Evolutionary conservation across 2,797 vertebrate genomes (phyloP), one percentile per base, ranked within the genome.

Genomic region (Sebastes diploproa): DNA sequence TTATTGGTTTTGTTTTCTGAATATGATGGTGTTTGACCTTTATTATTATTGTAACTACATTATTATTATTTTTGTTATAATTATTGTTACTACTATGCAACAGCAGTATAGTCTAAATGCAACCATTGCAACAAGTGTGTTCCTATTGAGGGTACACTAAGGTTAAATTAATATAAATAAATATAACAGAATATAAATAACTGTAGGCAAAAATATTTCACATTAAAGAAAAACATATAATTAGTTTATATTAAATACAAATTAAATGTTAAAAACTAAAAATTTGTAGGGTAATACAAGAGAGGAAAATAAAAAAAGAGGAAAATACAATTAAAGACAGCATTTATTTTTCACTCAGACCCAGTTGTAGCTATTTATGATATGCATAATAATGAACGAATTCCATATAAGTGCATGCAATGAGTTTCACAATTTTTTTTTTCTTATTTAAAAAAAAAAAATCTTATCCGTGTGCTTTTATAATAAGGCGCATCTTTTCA

Each of bases 1-100:
- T 97, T 97, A 95, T 96, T 97, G 96, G 95, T 95, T 96, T 97
- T 96, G 96, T 95, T 95, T 95, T 93, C 93, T 92, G 90, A 95
- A 94, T 23, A 88, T 67, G 11, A 77, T 65, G 56, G 73, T 84
- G 73, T 86, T 80, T 80, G 69, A 58, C 7, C 9, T n/a, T 87
- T 88, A 86, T 92, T 90, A 84, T 90, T 75, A 80, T 82, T 83
- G 63, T 75, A 75, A 84, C 73, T 74, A 86, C 64, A 79, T 72
- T 62, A 83, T 82, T 83, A 74, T 75, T 77, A 84, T 84, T 52
- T 80, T 80, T 80, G 75, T 79, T 78, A 79, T 80, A 71, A 78
- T 84, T 82, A 62, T 36, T 66, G 74, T 59, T 62, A 83, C 54
- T 65, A 74, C 63, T 72, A 46, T 69, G 36, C 22, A 23, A 4